Conservation (phyloP, 1,140 invertebrate species). For the Chrysoperla carnea region DNA sequence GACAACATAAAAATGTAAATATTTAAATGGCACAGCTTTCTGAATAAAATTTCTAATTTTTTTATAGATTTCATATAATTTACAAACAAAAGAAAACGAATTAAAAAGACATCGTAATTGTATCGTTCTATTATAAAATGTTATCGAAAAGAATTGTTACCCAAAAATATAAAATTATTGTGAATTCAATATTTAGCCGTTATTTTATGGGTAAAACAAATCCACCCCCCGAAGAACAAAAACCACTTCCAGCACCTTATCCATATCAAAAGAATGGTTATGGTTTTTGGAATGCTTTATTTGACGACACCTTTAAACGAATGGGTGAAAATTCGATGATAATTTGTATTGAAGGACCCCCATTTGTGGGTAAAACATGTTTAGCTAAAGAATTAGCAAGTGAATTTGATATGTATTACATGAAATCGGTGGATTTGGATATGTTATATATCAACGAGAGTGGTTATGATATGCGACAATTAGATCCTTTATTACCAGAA, state of each 20-base stretch:
- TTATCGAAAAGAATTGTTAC: too few species aligned
- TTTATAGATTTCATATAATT: too few species aligned
- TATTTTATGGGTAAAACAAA: too few species aligned
- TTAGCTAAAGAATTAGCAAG: constrained; percentile 66
- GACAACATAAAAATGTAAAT: too few species aligned
- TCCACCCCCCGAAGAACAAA: too few species aligned
- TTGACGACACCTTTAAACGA: constrained; percentile 37
- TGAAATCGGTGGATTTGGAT: constrained; percentile 66
- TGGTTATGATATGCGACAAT: constrained; percentile 56
- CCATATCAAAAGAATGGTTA: constrained; percentile 40
- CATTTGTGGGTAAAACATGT: constrained; percentile 60
- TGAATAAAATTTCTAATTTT: too few species aligned
- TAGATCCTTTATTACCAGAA: constrained; percentile 51
- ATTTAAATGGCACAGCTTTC: too few species aligned
- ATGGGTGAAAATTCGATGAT: constrained; percentile 27
- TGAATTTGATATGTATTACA: constrained; percentile 71
- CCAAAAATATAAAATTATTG: too few species aligned
- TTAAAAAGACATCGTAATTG: too few species aligned
- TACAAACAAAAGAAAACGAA: too few species aligned
- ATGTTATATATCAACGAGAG: constrained; percentile 51
- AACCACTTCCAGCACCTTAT: constrained; percentile 27
- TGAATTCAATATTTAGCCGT: too few species aligned
- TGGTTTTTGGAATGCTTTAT: constrained; percentile 26
- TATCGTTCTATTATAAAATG: too few species aligned
- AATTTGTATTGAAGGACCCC: constrained; percentile 56